Conservation (phyloP, 2,888 invertebrate species). For the Epinotia nisella region DNA sequence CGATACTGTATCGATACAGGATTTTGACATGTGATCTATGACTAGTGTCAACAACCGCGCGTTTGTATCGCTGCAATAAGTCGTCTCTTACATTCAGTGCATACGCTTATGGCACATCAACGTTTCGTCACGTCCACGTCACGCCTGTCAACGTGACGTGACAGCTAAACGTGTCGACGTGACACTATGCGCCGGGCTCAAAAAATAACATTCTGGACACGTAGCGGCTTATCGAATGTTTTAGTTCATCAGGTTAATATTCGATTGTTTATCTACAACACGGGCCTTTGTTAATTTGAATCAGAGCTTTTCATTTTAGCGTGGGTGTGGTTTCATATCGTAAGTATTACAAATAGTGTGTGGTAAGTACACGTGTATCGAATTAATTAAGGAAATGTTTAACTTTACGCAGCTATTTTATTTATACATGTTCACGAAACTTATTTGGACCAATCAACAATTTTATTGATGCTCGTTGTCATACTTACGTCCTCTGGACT, state of each 20-base stretch:
- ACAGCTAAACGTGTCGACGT: constrained; percentile 44
- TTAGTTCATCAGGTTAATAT: constrained; percentile 23
- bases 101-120: constrained; percentile 34
- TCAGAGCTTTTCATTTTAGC: constrained; percentile 14
- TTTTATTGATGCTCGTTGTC: too few relatives aligned
- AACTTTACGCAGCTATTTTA: too few relatives aligned
- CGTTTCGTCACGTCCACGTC: constrained; percentile 48
- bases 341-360: too few relatives aligned
- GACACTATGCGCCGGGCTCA: constrained; percentile 45
- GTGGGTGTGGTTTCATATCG: constrained; percentile 9
- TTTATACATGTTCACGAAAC: too few relatives aligned
- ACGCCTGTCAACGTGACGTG: constrained; percentile 45
- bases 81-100: constrained; percentile 1
- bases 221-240: constrained; percentile 36
- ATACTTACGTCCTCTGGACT: too few relatives aligned
- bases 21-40: too few relatives aligned
- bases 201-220: constrained; percentile 36
- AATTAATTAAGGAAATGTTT: neutral
- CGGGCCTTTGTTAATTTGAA: constrained; percentile 20
- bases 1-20: too few relatives aligned
- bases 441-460: too few relatives aligned
- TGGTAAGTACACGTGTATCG: neutral
- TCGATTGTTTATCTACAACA: constrained; percentile 19
- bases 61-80: too few relatives aligned
- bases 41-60: too few relatives aligned